phyloP scores from a whole-genome alignment of 1,140 invertebrate genomes.

The Bicyclus anynana region DNA sequence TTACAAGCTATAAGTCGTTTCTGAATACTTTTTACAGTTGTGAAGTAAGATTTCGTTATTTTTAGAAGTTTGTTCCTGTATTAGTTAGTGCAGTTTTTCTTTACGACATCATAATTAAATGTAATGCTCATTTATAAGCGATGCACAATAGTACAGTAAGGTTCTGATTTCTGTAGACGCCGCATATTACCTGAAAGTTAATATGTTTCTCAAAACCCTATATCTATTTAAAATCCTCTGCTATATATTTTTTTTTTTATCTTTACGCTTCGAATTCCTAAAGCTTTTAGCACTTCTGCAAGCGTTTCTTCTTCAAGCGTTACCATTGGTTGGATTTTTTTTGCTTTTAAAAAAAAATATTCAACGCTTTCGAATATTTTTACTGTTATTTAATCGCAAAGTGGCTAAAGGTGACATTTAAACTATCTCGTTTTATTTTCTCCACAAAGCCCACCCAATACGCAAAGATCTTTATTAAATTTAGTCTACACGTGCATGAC shows the following conservation, averaged over 20 bases:
- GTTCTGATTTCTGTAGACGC: too few relatives aligned
- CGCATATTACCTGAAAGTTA: too few relatives aligned
- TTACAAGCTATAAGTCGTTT: too few relatives aligned
- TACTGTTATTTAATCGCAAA: not conserved
- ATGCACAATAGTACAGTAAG: too few relatives aligned
- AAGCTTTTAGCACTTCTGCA: slow-evolving; percentile 29
- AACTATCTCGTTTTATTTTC: slow-evolving; percentile 7
- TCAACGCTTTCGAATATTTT: slow-evolving; percentile 11
- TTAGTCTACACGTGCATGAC: not conserved
- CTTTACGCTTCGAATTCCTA: slow-evolving; percentile 30
- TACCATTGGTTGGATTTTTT: slow-evolving; percentile 5
- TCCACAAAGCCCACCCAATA: slow-evolving; percentile 22
- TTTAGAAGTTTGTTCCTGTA: too few relatives aligned
- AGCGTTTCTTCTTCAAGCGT: slow-evolving; percentile 21
- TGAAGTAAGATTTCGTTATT: too few relatives aligned
- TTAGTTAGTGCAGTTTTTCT: too few relatives aligned
- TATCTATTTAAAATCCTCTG: slow-evolving; percentile 27
- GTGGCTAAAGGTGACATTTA: not conserved
- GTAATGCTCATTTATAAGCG: too few relatives aligned
- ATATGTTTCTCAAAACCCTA: too few relatives aligned
- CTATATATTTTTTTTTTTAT: slow-evolving; percentile 11
- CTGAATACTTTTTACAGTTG: too few relatives aligned
- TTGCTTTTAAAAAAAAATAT: slow-evolving; percentile 9
- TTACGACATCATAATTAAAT: too few relatives aligned
- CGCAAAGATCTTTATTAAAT: slow-evolving; percentile 22